These are phyloP conservation scores for Molanna angustata DNA, from an alignment of 2,888 invertebrate genomes.

Conservation along the genomic window DNA sequence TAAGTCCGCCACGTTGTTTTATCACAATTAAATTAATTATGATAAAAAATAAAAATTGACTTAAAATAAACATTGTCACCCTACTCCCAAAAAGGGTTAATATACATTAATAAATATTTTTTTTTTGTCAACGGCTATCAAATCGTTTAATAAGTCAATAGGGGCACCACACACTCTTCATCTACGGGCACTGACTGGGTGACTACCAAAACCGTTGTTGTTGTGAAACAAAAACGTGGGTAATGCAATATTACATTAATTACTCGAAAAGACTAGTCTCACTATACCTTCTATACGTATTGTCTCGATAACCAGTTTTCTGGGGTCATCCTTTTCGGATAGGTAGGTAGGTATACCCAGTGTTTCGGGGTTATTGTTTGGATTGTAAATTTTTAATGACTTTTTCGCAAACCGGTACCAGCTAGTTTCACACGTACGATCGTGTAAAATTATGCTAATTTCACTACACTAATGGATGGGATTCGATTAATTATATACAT, in stretches of 20 bases:
- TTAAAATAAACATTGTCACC: too few species aligned
- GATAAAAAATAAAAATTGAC: too few species aligned
- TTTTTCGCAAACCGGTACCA: constrained; percentile 1
- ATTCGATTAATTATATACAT: constrained; percentile 1
- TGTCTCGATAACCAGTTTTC: constrained; percentile 11
- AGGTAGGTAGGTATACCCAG: too few species aligned
- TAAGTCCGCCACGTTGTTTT: too few species aligned
- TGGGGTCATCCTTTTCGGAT: constrained; percentile 5
- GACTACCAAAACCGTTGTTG: background rate
- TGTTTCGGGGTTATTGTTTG: constrained; percentile 3
- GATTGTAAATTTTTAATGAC: constrained; percentile 9
- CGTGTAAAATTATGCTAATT: background rate
- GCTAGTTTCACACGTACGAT: background rate
- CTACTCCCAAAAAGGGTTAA: too few species aligned
- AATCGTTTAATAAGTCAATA: too few species aligned
- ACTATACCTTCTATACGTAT: too few species aligned
- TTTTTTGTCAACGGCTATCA: too few species aligned
- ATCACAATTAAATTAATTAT: too few species aligned
- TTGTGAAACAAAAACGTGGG: background rate
- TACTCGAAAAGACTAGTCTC: background rate
- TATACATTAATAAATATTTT: too few species aligned
- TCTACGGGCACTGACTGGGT: too few species aligned
- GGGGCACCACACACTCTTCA: too few species aligned
- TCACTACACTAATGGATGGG: constrained; percentile 3
- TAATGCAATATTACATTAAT: constrained; percentile 8